Evolutionary conservation across 1,140 invertebrate species (phyloP), one percentile per base, ranked within the genome.

Genomic region (Lutraria rhynchaena): DNA sequence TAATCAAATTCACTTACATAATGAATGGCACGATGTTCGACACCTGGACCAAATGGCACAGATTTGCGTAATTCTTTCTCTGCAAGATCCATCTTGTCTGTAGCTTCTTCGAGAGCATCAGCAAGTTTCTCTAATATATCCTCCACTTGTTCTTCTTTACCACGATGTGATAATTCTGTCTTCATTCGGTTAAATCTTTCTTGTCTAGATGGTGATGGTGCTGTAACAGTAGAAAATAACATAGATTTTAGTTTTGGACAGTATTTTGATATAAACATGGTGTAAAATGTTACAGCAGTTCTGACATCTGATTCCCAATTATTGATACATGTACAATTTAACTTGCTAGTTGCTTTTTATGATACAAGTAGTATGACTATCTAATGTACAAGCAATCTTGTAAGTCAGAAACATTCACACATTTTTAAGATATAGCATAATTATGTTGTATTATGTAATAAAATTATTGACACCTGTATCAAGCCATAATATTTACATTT

Each of bases 51-150:
- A 57, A 74, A 65, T 41, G 86, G 83, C 15, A 82, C 81, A 19
- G 58, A 35, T 73, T 69, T 57, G 31, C 75, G 81, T n/a, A 89
- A 51, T 24, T 83, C 71, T 22, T 60, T 55, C 53, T 92, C 90
- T 17, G 86, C 80, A 17, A 51, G 58, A 35, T 80, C 61, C 31
- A 92, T 65, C 37, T 88, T 87, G 4, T 81, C 65, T 37, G 83
- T 84, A 44, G 87, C 85, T 29, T 90, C 88, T 41, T 87, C 80
- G 7, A 92, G 46, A n/a, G 87, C 83, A 65, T 88, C 87, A 19
- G 85, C 88, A 15, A 92, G 81, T 63, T 88, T 82, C 65, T 89
- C 88, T 55, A 89, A 60, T 24, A 88, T 76, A 4, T 83, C 81
- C 27, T 89, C 85, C 9, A 88, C 81, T 63, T 87, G 86, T 29